Base-by-base conservation (phyloP, 1,140 invertebrate species). In the Brachionus calyciflorus region DNA sequence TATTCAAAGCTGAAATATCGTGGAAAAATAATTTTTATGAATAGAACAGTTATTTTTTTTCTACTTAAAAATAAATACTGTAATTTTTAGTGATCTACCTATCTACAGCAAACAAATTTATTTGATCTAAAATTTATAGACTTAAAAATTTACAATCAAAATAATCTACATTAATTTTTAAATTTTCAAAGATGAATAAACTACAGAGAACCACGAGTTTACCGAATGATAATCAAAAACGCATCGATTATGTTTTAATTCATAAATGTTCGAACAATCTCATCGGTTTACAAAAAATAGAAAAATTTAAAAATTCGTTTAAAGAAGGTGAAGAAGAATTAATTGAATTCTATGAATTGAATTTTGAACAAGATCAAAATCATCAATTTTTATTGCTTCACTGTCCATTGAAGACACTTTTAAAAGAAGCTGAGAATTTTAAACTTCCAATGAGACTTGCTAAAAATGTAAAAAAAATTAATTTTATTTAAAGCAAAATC, bases 371-470 rank as follows among this genome's bases (percentile, higher is more conserved):
- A 6, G 79, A 80, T n/a, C 81, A 79, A 19, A 78, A 83, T 6
- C 68, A 80, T 26, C 80, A 81, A 6, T 85, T 80, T 57, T 78
- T 81, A n/a, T 80, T 82, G 24, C 65, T 85, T 0, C 81, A 83
- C 51, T 81, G 81, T 77, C 81, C 84, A 0, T 81, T 84, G 49
- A 80, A 81, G 19, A 78, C 82, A 51, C 78, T 85, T 19, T 82
- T 81, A 75, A 51, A 79, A 28, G 82, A 85, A 73, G 84, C 84
- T 4, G 83, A 85, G 65, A 80, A 77, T 12, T 80, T 82, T 10
- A 81, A 81, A 53, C 49, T 85, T 10, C 81, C 85, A 69, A 80
- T 85, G 79, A 83, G 84, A 37, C 46, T 85, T 7, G 78, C 79
- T 76, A 81, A 80, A 78, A n/a, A n/a, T n/a, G 82, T 84, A 80